Percentiles rank a stretch among this genome's conserved stretches.
These are phyloP conservation scores for Siniperca chuatsi DNA, from an alignment of 2,113 vertebrate species.

Conservation along the genomic window DNA sequence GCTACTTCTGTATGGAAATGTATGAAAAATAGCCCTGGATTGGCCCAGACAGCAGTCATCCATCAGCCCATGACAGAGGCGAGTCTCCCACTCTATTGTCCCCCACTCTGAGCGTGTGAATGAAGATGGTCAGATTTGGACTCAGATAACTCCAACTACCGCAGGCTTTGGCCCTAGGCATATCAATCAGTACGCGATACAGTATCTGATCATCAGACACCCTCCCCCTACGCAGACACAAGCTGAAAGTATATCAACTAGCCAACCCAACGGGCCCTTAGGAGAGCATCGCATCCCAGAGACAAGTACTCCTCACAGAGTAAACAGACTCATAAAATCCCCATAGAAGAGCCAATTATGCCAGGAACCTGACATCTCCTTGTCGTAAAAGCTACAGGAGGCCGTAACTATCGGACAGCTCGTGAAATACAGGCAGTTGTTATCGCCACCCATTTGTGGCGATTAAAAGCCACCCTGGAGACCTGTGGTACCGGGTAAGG, in stretches of 20 bases:
- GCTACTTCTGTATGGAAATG: constrained; percentile 59
- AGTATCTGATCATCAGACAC: constrained; percentile 64
- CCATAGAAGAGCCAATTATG: constrained; percentile 90
- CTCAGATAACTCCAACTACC: constrained; percentile 49
- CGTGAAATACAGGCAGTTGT: constrained; percentile 90
- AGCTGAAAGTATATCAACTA: constrained; percentile 62
- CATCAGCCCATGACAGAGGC: constrained; percentile 64
- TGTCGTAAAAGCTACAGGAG: constrained; percentile 86
- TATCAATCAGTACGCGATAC: constrained; percentile 67
- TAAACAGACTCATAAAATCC: constrained; percentile 89
- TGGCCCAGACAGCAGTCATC: constrained; percentile 68
- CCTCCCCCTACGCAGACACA: constrained; percentile 26
- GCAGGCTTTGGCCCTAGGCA: constrained; percentile 23
- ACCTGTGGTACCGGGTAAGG: constrained; percentile 62
- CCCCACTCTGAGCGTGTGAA: constrained; percentile 46
- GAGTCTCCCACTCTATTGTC: constrained; percentile 57
- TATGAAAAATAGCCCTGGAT: constrained; percentile 64
- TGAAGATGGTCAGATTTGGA: constrained; percentile 67
- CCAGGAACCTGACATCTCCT: constrained; percentile 85
- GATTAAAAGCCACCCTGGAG: constrained; percentile 88
- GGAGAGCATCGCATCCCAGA: constrained; percentile 62
- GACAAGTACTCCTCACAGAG: constrained; percentile 74
- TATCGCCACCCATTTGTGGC: constrained; percentile 88
- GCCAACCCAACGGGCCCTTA: constrained; percentile 48
- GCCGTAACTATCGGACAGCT: constrained; percentile 83